Percentiles rank a stretch among this genome's conserved stretches.
phyloP scores from a whole-genome alignment of 2,113 vertebrate genomes.

The Acinonyx jubatus region DNA sequence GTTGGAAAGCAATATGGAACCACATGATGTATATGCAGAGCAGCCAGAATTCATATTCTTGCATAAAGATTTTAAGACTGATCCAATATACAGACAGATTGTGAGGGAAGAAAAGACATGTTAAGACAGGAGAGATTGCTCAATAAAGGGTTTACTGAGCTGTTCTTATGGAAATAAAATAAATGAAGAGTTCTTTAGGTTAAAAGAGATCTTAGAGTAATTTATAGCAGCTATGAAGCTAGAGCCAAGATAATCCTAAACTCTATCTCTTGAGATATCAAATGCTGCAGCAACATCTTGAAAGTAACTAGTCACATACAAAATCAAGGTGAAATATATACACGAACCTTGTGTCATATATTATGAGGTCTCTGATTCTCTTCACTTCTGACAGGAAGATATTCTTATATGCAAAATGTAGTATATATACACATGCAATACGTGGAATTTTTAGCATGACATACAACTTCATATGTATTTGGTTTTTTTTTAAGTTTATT shows the following conservation, averaged over 20 bases:
- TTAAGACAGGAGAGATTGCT: not conserved
- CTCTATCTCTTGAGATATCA: not conserved
- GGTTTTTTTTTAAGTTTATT: too few species aligned
- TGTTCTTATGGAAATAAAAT: slow-evolving; percentile 29
- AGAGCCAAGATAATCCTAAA: slow-evolving; percentile 17
- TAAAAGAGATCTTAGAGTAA: slow-evolving; percentile 1
- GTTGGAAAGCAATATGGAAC: not conserved
- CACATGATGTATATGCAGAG: not conserved
- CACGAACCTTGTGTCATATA: not conserved
- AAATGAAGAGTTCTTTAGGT: slow-evolving; percentile 30
- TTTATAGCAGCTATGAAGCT: not conserved
- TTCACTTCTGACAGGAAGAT: not conserved
- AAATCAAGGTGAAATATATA: not conserved
- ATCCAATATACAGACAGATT: not conserved
- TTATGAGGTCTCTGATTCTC: not conserved
- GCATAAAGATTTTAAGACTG: not conserved
- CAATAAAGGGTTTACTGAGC: not conserved
- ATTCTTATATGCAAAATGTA: not conserved
- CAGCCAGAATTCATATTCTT: not conserved
- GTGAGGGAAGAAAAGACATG: not conserved
- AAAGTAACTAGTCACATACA: not conserved
- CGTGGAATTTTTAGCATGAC: not conserved
- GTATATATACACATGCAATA: not conserved
- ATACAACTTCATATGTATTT: not conserved
- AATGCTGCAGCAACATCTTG: not conserved